Conservation (phyloP, 2,888 invertebrate genomes). For the Oeneis ivallda region DNA sequence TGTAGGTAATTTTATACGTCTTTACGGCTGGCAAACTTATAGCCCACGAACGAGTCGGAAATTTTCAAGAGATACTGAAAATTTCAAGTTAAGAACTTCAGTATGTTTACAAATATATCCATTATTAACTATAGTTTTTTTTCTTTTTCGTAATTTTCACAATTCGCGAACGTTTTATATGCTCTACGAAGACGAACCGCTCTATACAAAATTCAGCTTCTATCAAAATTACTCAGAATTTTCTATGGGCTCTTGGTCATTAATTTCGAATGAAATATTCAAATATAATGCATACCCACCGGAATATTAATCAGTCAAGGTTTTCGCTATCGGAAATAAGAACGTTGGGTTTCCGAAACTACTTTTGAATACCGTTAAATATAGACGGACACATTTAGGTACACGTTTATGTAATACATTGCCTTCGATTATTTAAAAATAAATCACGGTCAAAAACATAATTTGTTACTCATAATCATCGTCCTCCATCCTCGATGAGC, state of each 20-base stretch:
- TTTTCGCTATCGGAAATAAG: slow-evolving; percentile 39
- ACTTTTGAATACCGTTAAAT: slow-evolving; percentile 3
- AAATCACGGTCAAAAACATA: slow-evolving; percentile 6
- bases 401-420: slow-evolving; percentile 7
- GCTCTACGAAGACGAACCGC: too few species aligned
- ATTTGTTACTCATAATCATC: neutral
- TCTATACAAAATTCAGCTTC: too few species aligned
- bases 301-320: slow-evolving; percentile 71
- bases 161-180: too few species aligned
- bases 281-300: slow-evolving; percentile 57
- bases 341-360: slow-evolving; percentile 8
- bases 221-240: too few species aligned
- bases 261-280: slow-evolving; percentile 40
- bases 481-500: too few species aligned
- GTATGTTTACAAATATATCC: too few species aligned
- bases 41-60: too few species aligned
- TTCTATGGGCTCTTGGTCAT: neutral
- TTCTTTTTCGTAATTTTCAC: too few species aligned
- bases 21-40: neutral
- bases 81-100: too few species aligned
- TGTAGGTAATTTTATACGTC: slow-evolving; percentile 17
- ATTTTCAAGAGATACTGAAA: too few species aligned
- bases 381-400: slow-evolving; percentile 11
- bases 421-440: neutral
- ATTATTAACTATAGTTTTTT: too few species aligned